Conservation (phyloP, 2,888 invertebrate genomes). For the Campoletis raptor region DNA sequence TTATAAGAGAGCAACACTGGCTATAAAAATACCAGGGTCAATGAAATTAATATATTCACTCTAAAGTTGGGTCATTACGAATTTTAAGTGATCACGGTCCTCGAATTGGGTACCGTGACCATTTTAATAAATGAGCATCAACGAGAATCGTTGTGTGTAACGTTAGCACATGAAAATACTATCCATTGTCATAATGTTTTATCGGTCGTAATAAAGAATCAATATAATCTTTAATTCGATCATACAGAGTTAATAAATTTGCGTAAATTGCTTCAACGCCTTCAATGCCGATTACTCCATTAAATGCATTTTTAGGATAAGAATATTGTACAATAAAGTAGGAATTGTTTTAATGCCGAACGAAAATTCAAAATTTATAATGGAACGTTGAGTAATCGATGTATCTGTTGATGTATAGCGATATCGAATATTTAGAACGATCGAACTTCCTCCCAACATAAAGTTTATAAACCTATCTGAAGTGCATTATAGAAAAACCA, state of each 20-base stretch:
- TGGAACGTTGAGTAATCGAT: background rate
- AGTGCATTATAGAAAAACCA: background rate
- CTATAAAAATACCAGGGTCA: background rate
- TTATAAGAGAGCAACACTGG: background rate
- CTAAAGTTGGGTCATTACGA: background rate
- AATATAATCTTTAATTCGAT: background rate
- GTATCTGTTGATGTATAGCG: background rate
- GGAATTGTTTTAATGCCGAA: background rate
- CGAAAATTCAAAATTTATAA: background rate
- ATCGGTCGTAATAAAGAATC: background rate
- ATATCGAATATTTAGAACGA: background rate
- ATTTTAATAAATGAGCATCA: background rate
- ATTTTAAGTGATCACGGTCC: background rate
- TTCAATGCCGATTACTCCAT: background rate
- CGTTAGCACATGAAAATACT: background rate
- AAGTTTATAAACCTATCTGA: background rate
- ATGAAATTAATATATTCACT: slow-evolving; percentile 4
- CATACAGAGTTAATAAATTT: background rate
- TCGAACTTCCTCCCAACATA: background rate
- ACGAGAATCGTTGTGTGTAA: background rate
- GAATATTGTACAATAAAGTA: background rate
- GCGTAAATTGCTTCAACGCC: background rate
- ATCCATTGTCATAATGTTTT: background rate
- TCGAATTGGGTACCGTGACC: background rate
- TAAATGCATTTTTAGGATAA: background rate